Percentiles rank a stretch among this genome's conserved stretches.
These are phyloP conservation scores for Limnephilus lunatus DNA, from an alignment of 2,888 invertebrate species.

Conservation along the genomic window DNA sequence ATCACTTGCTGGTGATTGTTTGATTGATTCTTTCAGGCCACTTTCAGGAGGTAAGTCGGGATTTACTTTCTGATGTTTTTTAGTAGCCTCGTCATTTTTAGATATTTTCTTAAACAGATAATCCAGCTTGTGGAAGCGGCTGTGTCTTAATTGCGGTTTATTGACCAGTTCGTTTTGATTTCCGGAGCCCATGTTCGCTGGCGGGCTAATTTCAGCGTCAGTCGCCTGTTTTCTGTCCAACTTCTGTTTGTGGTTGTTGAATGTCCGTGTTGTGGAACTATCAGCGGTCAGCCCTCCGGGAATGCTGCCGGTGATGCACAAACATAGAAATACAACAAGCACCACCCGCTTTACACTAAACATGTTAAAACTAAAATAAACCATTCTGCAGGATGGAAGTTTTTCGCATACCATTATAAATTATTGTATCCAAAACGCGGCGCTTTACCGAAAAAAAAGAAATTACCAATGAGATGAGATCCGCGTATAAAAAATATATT, in stretches of 20 bases:
- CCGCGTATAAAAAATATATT: neutral
- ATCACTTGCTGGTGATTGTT: slow-evolving; percentile 35
- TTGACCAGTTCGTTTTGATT: slow-evolving; percentile 38
- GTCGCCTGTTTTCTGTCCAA: slow-evolving; percentile 6
- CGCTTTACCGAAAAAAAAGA: neutral
- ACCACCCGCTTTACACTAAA: slow-evolving; percentile 19
- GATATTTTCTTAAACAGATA: slow-evolving; percentile 56
- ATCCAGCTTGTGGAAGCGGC: slow-evolving; percentile 62
- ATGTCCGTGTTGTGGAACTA: slow-evolving; percentile 23
- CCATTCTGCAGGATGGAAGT: slow-evolving; percentile 7
- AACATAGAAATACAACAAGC: slow-evolving; percentile 7
- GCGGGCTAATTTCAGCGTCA: slow-evolving; percentile 33
- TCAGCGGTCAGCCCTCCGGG: slow-evolving; percentile 31
- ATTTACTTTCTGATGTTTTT: slow-evolving; percentile 58
- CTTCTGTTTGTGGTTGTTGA: slow-evolving; percentile 21
- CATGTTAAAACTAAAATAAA: slow-evolving; percentile 4
- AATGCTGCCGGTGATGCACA: slow-evolving; percentile 44
- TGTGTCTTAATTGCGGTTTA: slow-evolving; percentile 68
- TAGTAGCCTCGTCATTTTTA: slow-evolving; percentile 68
- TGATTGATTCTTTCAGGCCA: neutral
- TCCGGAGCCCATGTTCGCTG: neutral
- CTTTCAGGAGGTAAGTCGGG: slow-evolving; percentile 61
- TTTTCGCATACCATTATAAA: neutral
- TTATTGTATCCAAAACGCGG: neutral
- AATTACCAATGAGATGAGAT: neutral